Percentiles rank a stretch among this genome's conserved stretches.
Evolutionary conservation across 2,888 invertebrate genomes (phyloP).

Genomic region (Caenorhabditis sp.): DNA sequence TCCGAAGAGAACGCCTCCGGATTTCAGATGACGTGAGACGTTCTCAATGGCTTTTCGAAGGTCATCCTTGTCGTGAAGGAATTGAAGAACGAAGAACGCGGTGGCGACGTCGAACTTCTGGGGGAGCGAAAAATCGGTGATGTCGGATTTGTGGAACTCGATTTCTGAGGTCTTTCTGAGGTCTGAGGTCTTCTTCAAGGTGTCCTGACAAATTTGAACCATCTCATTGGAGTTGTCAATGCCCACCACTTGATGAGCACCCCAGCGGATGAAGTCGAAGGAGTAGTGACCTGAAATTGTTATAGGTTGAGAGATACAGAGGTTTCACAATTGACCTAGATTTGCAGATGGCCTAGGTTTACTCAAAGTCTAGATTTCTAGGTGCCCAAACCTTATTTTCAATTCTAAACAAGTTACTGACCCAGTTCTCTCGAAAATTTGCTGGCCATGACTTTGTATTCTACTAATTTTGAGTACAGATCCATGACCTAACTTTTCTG

Average conservation of each 20-base stretch:
- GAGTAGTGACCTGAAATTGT: constrained; percentile 57
- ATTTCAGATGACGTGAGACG: constrained; percentile 27
- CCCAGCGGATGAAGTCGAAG: constrained; percentile 55
- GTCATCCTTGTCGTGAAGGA: constrained; percentile 49
- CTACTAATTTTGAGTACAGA: too few relatives aligned
- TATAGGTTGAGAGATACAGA: too few relatives aligned
- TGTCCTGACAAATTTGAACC: constrained; percentile 38
- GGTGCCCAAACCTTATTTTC: too few relatives aligned
- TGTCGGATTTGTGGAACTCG: constrained; percentile 27
- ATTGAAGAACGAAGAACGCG: constrained; percentile 63
- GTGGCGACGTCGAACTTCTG: constrained; percentile 46
- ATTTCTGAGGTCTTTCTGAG: too few relatives aligned
- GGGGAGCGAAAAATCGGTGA: constrained; percentile 20
- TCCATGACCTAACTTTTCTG: too few relatives aligned
- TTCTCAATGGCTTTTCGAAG: constrained; percentile 49
- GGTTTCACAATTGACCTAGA: too few relatives aligned
- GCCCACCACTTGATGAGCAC: constrained; percentile 53
- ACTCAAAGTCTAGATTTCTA: too few relatives aligned
- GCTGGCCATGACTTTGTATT: too few relatives aligned
- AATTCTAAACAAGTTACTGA: too few relatives aligned
- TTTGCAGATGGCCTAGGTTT: too few relatives aligned
- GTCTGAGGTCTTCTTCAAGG: neutral
- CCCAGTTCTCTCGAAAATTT: too few relatives aligned
- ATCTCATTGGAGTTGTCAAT: constrained; percentile 62
- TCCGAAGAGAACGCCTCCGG: constrained; percentile 43